Conservation (phyloP, 2,888 invertebrate species). For the Pediacus dermestoides region DNA sequence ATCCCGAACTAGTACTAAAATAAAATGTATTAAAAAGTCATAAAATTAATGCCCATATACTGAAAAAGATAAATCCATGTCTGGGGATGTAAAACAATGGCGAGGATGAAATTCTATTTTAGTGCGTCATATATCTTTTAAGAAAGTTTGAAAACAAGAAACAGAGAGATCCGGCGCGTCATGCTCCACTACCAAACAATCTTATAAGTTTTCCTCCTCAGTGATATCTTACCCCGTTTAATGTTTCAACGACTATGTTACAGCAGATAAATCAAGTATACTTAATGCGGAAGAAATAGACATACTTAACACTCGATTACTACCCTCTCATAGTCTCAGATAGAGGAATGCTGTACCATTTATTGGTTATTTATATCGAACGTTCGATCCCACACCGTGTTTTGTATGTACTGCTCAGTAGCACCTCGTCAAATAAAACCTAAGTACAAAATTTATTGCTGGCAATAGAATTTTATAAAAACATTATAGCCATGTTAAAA, state of each 20-base stretch:
- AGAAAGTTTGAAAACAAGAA: background rate
- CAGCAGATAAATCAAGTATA: constrained; percentile 32
- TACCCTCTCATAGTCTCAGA: constrained; percentile 33
- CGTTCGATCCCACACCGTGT: constrained; percentile 31
- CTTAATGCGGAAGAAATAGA: constrained; percentile 38
- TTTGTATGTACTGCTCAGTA: background rate
- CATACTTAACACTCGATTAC: constrained; percentile 41
- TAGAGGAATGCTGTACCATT: constrained; percentile 39
- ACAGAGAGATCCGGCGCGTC: background rate
- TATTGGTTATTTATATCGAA: constrained; percentile 41
- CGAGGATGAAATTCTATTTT: constrained; percentile 1
- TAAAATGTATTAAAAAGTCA: background rate
- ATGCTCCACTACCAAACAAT: constrained; percentile 1
- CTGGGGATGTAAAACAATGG: too few relatives aligned
- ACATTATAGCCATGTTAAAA: too few relatives aligned
- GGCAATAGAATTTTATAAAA: too few relatives aligned
- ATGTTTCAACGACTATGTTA: background rate
- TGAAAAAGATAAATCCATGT: too few relatives aligned
- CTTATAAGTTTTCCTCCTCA: constrained; percentile 1
- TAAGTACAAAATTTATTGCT: too few relatives aligned
- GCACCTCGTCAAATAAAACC: constrained; percentile 5
- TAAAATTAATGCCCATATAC: too few relatives aligned
- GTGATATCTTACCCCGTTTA: constrained; percentile 4
- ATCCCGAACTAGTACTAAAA: too few relatives aligned
- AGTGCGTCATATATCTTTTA: constrained; percentile 2